Evolutionary conservation across 2,888 invertebrate genomes (phyloP).

Genomic region (Rapana venosa): DNA sequence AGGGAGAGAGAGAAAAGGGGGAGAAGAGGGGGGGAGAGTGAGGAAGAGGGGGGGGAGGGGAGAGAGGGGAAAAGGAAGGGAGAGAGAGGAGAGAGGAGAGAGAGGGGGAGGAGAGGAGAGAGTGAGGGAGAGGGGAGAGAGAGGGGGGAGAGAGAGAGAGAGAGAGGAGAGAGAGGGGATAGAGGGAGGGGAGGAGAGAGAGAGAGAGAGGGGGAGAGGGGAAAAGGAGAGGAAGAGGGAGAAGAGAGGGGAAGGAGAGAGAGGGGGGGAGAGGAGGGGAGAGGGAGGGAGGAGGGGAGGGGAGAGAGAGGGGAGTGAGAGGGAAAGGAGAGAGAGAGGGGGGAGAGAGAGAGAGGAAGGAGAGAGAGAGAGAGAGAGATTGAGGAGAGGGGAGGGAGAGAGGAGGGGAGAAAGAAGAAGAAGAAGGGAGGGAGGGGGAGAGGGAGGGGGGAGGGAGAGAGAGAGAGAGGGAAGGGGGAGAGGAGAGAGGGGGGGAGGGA

Average conservation of each 20-base stretch:
- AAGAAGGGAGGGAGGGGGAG: background rate
- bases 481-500: background rate
- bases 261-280: background rate
- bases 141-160: slow-evolving; percentile 10
- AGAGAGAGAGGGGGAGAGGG: slow-evolving; percentile 12
- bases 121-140: too few species aligned
- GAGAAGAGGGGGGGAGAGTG: background rate
- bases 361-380: background rate
- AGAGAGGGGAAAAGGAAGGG: background rate
- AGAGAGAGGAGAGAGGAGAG: background rate
- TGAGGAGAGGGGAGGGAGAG: background rate
- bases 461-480: background rate
- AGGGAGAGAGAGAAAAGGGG: background rate
- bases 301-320: background rate
- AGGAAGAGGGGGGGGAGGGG: background rate
- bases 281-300: background rate
- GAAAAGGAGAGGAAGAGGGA: background rate
- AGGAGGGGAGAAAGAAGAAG: background rate
- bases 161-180: background rate
- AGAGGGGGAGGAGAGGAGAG: background rate
- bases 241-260: background rate
- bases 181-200: background rate
- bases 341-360: background rate
- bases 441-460: background rate
- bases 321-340: background rate